These are phyloP conservation scores for Hesperia comma DNA, from an alignment of 2,888 invertebrate species.

Conservation along the genomic window DNA sequence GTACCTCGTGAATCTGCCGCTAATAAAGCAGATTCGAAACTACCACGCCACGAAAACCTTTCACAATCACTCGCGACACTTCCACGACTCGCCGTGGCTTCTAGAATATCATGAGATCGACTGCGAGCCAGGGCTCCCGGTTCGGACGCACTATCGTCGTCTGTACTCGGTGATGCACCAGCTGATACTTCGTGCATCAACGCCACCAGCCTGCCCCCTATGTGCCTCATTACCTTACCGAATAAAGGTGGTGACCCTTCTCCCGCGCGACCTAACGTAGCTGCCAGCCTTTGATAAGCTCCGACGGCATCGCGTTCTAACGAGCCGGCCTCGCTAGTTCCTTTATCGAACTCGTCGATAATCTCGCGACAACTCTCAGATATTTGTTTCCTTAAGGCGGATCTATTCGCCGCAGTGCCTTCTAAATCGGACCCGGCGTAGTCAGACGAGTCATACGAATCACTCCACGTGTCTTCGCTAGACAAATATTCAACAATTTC, in stretches of 20 bases:
- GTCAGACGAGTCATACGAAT: constrained; percentile 96
- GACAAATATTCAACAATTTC: constrained; percentile 96
- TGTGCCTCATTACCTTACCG: constrained; percentile 96
- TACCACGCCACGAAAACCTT: constrained; percentile 95
- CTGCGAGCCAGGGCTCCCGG: constrained; percentile 88
- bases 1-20: constrained; percentile 94
- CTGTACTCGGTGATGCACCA: constrained; percentile 89
- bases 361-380: constrained; percentile 95
- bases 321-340: constrained; percentile 84
- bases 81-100: constrained; percentile 82
- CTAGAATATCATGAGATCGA: constrained; percentile 91
- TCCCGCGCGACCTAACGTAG: constrained; percentile 90
- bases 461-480: constrained; percentile 96
- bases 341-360: constrained; percentile 93
- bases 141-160: constrained; percentile 89
- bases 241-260: constrained; percentile 91
- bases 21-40: constrained; percentile 95
- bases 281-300: constrained; percentile 94
- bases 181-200: constrained; percentile 96
- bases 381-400: constrained; percentile 91
- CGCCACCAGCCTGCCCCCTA: constrained; percentile 93
- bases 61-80: constrained; percentile 94
- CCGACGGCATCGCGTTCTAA: constrained; percentile 91
- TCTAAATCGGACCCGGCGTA: constrained; percentile 95
- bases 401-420: constrained; percentile 85